Percentiles rank a stretch among this genome's conserved stretches.
Conservation (phyloP, 2,113 vertebrate genomes). For the Alethe diademata region DNA sequence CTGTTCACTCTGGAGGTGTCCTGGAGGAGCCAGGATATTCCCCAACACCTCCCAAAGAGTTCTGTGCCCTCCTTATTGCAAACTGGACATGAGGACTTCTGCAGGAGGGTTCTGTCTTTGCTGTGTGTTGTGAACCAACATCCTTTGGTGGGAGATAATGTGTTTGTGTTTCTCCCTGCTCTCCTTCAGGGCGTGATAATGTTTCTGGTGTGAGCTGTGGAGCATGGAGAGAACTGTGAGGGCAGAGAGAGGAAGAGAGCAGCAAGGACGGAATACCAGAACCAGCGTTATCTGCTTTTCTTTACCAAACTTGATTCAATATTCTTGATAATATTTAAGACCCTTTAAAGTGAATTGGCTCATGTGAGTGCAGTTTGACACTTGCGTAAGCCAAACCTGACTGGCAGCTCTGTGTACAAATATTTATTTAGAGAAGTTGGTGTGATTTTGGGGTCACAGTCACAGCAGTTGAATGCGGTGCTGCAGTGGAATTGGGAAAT, state of each 20-base stretch:
- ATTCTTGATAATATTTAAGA: not conserved
- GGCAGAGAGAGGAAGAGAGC: not conserved
- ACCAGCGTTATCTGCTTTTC: not conserved
- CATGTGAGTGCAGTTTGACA: accelerated
- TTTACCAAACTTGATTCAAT: not conserved
- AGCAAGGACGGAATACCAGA: accelerated
- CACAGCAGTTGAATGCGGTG: not conserved
- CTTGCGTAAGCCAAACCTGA: not conserved
- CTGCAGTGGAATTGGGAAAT: not conserved
- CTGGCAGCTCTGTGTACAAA: not conserved
- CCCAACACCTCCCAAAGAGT: not conserved
- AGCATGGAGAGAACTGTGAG: not conserved
- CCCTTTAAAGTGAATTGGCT: not conserved
- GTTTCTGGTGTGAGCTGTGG: not conserved
- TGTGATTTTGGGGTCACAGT: not conserved
- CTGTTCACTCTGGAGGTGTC: not conserved
- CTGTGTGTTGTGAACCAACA: not conserved
- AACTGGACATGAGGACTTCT: accelerated
- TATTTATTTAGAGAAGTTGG: not conserved
- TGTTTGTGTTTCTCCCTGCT: not conserved
- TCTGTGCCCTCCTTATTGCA: no score
- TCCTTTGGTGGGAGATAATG: accelerated
- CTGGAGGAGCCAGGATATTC: not conserved
- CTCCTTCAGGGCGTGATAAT: not conserved
- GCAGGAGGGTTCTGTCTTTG: not conserved